These are phyloP conservation scores for Melikaiella ostensackeni DNA, from an alignment of 2,888 invertebrate species.

Conservation along the genomic window DNA sequence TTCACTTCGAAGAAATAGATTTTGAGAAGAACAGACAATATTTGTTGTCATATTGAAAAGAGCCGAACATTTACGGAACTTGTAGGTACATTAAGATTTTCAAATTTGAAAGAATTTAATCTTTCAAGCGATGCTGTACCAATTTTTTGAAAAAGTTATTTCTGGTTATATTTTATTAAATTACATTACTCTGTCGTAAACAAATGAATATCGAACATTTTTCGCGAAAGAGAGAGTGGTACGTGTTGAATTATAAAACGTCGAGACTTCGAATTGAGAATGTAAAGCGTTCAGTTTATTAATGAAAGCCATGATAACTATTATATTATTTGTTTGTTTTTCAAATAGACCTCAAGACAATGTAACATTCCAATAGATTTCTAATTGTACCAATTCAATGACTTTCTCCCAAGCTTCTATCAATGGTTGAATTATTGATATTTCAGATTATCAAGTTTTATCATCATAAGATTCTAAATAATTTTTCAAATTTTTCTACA, in stretches of 20 bases:
- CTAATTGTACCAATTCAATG: neutral
- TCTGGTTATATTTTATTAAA: neutral
- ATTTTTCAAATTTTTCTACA: neutral
- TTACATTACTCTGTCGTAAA: neutral
- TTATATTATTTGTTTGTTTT: constrained; percentile 15
- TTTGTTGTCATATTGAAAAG: neutral
- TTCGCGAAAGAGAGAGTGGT: constrained; percentile 5
- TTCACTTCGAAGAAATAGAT: constrained; percentile 17
- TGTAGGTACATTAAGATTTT: neutral
- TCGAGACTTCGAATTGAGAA: neutral
- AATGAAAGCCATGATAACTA: constrained; percentile 1
- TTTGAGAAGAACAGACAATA: neutral
- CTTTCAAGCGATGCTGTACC: neutral
- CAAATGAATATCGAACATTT: neutral
- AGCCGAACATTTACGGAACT: neutral
- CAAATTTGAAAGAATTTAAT: neutral
- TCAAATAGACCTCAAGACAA: neutral
- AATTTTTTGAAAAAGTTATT: neutral
- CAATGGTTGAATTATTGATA: neutral
- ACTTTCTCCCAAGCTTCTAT: constrained; percentile 18
- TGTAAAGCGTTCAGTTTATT: constrained; percentile 5
- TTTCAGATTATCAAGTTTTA: neutral
- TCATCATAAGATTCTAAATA: neutral
- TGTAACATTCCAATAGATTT: neutral
- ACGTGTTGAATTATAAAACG: neutral